Conservation (phyloP, 2,888 invertebrate genomes). For the Chalcis sispes region DNA sequence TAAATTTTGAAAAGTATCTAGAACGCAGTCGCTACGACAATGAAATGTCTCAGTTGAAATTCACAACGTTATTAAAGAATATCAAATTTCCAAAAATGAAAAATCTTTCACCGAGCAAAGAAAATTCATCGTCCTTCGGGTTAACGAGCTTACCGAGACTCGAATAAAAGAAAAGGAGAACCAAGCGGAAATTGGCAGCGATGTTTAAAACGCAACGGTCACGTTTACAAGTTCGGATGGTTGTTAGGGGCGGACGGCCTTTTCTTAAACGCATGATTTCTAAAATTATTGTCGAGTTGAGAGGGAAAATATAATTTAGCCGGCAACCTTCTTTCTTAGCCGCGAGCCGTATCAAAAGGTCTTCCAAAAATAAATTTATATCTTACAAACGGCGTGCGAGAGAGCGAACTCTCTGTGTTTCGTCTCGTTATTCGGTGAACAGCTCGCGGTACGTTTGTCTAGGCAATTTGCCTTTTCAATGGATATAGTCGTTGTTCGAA, state of each 20-base stretch:
- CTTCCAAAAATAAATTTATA: conserved; percentile 45
- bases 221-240: conserved; percentile 11
- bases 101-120: not conserved
- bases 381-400: conserved; percentile 3
- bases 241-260: not conserved
- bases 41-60: not conserved
- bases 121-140: too few relatives aligned
- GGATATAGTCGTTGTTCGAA: not conserved
- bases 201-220: conserved; percentile 24
- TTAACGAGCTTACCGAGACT: too few relatives aligned
- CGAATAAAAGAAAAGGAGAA: conserved; percentile 16
- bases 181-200: conserved; percentile 51
- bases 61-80: too few relatives aligned
- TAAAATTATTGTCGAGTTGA: conserved; percentile 51
- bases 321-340: conserved; percentile 29
- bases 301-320: conserved; percentile 37
- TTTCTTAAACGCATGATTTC: conserved; percentile 34
- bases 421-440: too few relatives aligned
- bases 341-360: conserved; percentile 31
- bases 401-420: too few relatives aligned
- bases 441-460: not conserved
- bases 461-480: conserved; percentile 10
- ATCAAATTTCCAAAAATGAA: too few relatives aligned
- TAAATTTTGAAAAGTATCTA: too few relatives aligned
- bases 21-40: too few relatives aligned